Evolutionary conservation across 2,113 vertebrate species (phyloP).

Genomic region (Cygnus buccinator): DNA sequence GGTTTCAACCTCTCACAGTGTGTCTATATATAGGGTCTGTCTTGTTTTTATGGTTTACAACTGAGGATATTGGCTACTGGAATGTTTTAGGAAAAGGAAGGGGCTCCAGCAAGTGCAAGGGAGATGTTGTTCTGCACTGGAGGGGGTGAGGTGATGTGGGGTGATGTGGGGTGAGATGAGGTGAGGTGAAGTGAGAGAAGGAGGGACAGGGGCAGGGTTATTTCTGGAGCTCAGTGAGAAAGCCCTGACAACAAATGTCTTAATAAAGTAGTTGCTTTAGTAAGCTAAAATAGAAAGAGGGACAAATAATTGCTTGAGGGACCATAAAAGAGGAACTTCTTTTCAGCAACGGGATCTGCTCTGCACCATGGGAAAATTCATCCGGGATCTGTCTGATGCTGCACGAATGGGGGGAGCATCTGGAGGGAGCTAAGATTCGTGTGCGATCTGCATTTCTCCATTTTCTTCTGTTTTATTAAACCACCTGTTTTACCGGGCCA

Average conservation of each 20-base stretch:
- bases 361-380: neutral
- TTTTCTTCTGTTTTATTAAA: neutral
- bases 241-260: neutral
- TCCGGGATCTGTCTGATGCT: neutral
- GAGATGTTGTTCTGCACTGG: neutral
- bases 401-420: accelerated
- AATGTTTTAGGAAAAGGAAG: neutral
- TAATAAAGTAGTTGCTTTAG: neutral
- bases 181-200: neutral
- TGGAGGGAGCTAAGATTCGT: neutral
- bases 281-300: neutral
- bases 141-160: neutral
- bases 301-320: neutral
- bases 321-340: neutral
- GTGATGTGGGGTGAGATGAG: too few species aligned
- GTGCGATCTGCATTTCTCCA: neutral
- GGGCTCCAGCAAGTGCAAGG: accelerated
- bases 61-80: neutral
- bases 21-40: neutral
- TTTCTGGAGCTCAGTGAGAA: neutral
- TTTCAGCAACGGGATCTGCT: neutral
- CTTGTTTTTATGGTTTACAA: neutral
- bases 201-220: too few species aligned
- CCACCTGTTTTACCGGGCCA: neutral
- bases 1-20: neutral